phyloP scores from a whole-genome alignment of 2,113 vertebrate species.

The Boulengeromyrus knoepffleri region DNA sequence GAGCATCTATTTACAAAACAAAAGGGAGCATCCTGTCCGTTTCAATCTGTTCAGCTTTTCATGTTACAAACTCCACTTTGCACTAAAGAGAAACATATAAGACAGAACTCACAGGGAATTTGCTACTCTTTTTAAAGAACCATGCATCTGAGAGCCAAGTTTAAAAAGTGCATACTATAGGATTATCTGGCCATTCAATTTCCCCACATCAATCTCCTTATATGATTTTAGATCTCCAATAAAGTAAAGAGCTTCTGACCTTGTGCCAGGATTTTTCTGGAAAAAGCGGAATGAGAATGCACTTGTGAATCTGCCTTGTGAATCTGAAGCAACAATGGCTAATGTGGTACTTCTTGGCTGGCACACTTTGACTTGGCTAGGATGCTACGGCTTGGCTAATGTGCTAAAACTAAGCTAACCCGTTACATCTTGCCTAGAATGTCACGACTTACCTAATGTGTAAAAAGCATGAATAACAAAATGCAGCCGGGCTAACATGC shows the following conservation, averaged over 20 bases:
- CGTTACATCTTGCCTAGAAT: neutral
- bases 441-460: neutral
- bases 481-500: neutral
- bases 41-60: neutral
- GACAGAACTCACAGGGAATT: neutral
- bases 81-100: neutral
- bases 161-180: neutral
- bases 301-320: neutral
- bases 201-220: neutral
- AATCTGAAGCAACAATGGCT: neutral
- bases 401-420: neutral
- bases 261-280: neutral
- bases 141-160: neutral
- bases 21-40: neutral
- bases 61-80: neutral
- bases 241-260: constrained; percentile 3
- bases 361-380: neutral
- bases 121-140: neutral
- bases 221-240: constrained; percentile 3
- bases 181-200: constrained; percentile 7
- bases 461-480: neutral
- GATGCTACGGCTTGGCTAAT: neutral
- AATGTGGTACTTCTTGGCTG: neutral
- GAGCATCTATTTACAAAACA: neutral
- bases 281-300: neutral